Conservation (phyloP, 2,113 vertebrate species). For the Accipiter virgatus region DNA sequence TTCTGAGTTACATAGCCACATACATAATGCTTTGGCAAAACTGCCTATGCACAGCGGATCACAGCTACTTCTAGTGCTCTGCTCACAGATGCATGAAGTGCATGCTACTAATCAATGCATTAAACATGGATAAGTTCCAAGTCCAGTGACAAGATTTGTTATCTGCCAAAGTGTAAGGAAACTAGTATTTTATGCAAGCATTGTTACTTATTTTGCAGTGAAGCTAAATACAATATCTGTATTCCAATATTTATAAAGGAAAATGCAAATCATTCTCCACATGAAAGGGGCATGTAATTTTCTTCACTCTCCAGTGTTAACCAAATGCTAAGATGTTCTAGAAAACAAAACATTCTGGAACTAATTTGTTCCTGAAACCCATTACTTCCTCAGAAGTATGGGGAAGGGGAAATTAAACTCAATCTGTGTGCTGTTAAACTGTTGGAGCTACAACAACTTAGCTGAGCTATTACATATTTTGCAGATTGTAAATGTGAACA, state of each 20-base stretch:
- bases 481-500: background rate
- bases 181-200: background rate
- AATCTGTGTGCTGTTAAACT: background rate
- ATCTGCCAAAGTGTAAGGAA: background rate
- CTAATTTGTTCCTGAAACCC: background rate
- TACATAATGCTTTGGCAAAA: background rate
- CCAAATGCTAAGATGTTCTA: background rate
- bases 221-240: background rate
- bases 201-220: background rate
- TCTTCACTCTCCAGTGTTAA: background rate
- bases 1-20: background rate
- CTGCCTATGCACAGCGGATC: background rate
- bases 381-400: background rate
- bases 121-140: background rate
- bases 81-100: slow-evolving; percentile 57
- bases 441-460: background rate
- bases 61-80: background rate
- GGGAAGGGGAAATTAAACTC: background rate
- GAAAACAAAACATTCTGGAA: background rate
- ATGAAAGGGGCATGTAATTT: background rate
- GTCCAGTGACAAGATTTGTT: background rate
- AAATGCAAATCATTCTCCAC: background rate
- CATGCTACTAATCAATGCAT: slow-evolving; percentile 6
- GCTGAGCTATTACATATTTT: background rate
- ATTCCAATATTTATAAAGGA: background rate